Conservation (phyloP, 2,797 vertebrate species). For the Varecia variegata region DNA sequence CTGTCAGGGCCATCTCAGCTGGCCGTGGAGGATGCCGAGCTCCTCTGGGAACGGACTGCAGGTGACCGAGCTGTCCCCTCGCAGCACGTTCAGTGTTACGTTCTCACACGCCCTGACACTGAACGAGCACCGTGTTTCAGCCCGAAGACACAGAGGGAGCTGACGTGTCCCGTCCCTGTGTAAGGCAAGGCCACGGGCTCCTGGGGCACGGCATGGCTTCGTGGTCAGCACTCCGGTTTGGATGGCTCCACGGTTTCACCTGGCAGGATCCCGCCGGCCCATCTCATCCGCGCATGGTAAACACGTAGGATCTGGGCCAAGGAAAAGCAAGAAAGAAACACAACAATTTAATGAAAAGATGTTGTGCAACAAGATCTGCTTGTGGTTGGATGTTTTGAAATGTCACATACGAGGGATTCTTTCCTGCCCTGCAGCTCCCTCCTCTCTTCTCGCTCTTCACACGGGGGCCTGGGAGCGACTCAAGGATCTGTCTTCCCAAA, state of each 20-base stretch:
- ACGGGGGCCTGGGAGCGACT: not conserved
- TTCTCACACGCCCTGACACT: accelerated
- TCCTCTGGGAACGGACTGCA: accelerated
- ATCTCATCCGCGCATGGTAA: not conserved
- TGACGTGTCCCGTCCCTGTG: not conserved
- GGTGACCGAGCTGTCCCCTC: not conserved
- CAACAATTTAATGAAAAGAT: not conserved
- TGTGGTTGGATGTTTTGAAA: not conserved
- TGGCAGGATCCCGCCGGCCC: accelerated
- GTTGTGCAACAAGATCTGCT: too few species aligned
- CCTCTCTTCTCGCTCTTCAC: not conserved
- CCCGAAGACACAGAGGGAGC: accelerated
- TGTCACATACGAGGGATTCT: accelerated
- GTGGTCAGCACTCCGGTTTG: not conserved
- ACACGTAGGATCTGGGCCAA: not conserved
- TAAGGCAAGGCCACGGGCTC: not conserved
- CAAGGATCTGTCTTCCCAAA: not conserved
- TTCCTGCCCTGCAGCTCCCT: accelerated
- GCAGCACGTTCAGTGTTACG: accelerated
- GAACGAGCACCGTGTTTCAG: not conserved
- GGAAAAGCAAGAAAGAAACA: not conserved
- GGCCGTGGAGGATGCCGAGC: not conserved
- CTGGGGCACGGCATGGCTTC: not conserved
- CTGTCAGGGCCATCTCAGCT: accelerated
- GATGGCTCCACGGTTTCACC: not conserved